A percentile compares a stretch with the other conserved stretches of the same genome.
These are phyloP conservation scores for Pelobates cultripes DNA, from an alignment of 2,797 vertebrate species.

Conservation along the genomic window DNA sequence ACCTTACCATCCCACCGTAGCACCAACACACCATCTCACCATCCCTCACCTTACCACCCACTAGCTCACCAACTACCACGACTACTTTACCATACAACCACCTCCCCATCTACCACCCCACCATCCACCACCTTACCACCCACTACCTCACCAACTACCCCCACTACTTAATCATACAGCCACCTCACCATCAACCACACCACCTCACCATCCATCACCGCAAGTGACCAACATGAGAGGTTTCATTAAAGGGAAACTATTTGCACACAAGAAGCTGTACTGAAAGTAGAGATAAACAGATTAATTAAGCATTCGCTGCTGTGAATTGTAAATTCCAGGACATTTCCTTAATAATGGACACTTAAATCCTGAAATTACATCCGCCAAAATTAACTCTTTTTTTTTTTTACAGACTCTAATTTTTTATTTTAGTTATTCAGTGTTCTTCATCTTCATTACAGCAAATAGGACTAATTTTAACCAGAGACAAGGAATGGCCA, in stretches of 20 bases:
- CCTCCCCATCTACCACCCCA: too few relatives aligned
- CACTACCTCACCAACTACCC: too few relatives aligned
- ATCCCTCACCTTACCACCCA: too few relatives aligned
- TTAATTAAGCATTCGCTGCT: conserved; percentile 25
- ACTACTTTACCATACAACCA: too few relatives aligned
- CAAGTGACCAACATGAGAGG: not conserved
- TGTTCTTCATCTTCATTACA: conserved; percentile 28
- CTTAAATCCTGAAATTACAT: conserved; percentile 38
- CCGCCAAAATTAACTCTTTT: not conserved
- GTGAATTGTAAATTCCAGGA: conserved; percentile 25
- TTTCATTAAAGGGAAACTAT: conserved; percentile 27
- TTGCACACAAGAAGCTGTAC: conserved; percentile 23
- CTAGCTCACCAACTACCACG: too few relatives aligned
- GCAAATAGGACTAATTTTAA: conserved; percentile 28
- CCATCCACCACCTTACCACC: too few relatives aligned
- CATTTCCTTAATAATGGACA: conserved; percentile 15
- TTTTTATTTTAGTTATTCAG: conserved; percentile 3
- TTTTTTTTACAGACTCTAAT: not conserved
- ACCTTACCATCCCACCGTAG: too few relatives aligned
- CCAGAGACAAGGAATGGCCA: conserved; percentile 12
- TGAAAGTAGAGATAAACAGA: conserved; percentile 40
- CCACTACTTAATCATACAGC: too few relatives aligned
- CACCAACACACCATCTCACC: too few relatives aligned
- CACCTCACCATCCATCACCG: too few relatives aligned
- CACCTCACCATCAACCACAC: too few relatives aligned